phyloP scores from a whole-genome alignment of 1,140 invertebrate genomes.

The Hylaeus anthracinus region DNA sequence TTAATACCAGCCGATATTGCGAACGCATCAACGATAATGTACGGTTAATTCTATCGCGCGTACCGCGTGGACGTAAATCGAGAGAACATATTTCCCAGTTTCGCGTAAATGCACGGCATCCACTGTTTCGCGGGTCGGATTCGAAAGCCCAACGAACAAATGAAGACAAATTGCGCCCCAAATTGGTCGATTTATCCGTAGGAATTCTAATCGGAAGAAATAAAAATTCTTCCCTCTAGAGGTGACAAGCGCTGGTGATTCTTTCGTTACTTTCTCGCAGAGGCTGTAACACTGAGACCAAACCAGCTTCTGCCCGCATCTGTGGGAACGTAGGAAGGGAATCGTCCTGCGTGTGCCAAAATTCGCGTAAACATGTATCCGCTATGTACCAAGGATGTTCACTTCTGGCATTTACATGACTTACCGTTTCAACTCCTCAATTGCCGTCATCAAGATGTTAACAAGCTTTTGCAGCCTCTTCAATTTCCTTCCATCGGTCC shows the following conservation, averaged over 20 bases:
- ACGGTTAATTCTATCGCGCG: not conserved
- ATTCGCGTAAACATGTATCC: too few species aligned
- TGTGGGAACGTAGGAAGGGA: too few species aligned
- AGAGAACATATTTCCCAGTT: not conserved
- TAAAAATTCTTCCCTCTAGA: too few species aligned
- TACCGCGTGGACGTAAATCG: not conserved
- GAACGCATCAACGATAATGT: slow-evolving; percentile 13
- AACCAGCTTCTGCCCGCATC: too few species aligned
- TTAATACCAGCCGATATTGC: slow-evolving; percentile 6
- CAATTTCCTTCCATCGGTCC: not conserved
- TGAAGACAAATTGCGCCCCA: not conserved
- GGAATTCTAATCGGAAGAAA: not conserved
- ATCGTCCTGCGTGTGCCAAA: too few species aligned
- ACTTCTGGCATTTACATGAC: too few species aligned
- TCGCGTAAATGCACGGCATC: not conserved
- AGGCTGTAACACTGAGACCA: too few species aligned
- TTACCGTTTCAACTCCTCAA: too few species aligned
- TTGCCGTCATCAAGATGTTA: not conserved
- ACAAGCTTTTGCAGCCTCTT: not conserved
- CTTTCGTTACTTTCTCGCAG: too few species aligned
- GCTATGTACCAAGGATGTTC: too few species aligned
- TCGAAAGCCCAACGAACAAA: not conserved
- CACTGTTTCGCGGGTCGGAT: not conserved
- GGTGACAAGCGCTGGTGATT: too few species aligned
- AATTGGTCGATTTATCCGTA: too few species aligned